A percentile compares a stretch with the other conserved stretches of the same genome.
phyloP scores from a whole-genome alignment of 2,113 vertebrate species.

The Gasterosteus aculeatus region DNA sequence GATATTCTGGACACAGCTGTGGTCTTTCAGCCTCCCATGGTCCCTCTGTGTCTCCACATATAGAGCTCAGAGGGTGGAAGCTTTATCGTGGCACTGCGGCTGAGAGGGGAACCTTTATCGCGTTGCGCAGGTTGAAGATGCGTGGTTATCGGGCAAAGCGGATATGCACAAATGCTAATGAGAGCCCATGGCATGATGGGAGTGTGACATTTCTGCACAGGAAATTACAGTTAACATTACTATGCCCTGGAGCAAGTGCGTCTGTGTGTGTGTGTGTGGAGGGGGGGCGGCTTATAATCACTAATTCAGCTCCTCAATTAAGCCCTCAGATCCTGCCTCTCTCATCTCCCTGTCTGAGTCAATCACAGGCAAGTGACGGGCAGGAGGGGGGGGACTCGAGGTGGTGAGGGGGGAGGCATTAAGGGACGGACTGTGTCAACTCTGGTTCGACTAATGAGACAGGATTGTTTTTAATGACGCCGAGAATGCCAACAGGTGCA shows the following conservation, averaged over 20 bases:
- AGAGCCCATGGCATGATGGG: slow-evolving; percentile 83
- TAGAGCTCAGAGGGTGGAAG: slow-evolving; percentile 70
- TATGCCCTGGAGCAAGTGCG: slow-evolving; percentile 68
- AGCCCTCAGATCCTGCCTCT: slow-evolving; percentile 80
- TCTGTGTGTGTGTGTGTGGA: slow-evolving; percentile 54
- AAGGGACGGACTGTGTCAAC: slow-evolving; percentile 76
- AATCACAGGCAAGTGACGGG: slow-evolving; percentile 73
- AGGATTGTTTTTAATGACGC: slow-evolving; percentile 78
- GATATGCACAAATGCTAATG: slow-evolving; percentile 84
- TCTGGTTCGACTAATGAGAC: slow-evolving; percentile 75
- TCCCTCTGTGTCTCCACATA: slow-evolving; percentile 52
- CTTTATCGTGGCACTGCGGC: slow-evolving; percentile 74
- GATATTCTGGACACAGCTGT: slow-evolving; percentile 72
- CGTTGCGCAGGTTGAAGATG: slow-evolving; percentile 77
- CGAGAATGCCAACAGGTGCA: slow-evolving; percentile 80
- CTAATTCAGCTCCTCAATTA: slow-evolving; percentile 89
- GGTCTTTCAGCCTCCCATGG: slow-evolving; percentile 63
- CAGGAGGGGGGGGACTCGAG: slow-evolving; percentile 35
- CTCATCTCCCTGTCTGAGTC: slow-evolving; percentile 87
- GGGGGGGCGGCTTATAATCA: slow-evolving; percentile 72
- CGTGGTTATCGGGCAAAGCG: slow-evolving; percentile 80
- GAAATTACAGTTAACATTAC: slow-evolving; percentile 81
- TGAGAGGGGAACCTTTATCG: slow-evolving; percentile 78
- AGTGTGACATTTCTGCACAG: slow-evolving; percentile 84
- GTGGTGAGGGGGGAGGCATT: slow-evolving; percentile 55